Conservation (phyloP, 2,888 invertebrate species). For the Metellina segmentata region DNA sequence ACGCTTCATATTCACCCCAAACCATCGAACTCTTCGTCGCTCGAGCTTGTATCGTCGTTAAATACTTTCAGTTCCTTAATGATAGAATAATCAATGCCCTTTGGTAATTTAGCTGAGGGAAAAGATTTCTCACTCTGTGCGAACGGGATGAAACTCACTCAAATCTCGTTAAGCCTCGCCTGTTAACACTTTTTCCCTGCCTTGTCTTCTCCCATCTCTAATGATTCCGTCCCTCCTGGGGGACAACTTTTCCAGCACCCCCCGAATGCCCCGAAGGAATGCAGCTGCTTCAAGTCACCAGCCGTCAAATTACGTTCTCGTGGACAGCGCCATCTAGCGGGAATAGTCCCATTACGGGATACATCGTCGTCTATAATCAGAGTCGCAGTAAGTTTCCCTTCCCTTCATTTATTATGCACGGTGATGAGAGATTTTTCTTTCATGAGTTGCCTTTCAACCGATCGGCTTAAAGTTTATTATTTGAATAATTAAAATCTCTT, state of each 20-base stretch:
- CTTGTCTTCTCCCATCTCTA: slow-evolving; percentile 69
- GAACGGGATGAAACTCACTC: slow-evolving; percentile 37
- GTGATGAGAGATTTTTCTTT: slow-evolving; percentile 9
- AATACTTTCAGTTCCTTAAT: slow-evolving; percentile 61
- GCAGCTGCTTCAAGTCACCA: slow-evolving; percentile 78
- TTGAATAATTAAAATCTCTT: slow-evolving; percentile 45
- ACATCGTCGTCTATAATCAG: slow-evolving; percentile 80
- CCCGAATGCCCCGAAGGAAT: slow-evolving; percentile 72
- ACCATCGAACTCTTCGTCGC: slow-evolving; percentile 3
- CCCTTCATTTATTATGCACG: slow-evolving; percentile 29
- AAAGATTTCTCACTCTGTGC: background rate
- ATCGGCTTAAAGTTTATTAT: slow-evolving; percentile 7
- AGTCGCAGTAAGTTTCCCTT: slow-evolving; percentile 76
- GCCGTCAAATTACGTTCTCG: slow-evolving; percentile 79
- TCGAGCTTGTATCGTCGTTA: slow-evolving; percentile 37
- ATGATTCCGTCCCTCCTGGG: slow-evolving; percentile 54
- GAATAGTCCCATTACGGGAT: slow-evolving; percentile 80
- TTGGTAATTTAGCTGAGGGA: slow-evolving; percentile 58
- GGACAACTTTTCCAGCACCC: slow-evolving; percentile 71
- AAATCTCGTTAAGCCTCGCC: slow-evolving; percentile 57
- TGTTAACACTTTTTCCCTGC: slow-evolving; percentile 66
- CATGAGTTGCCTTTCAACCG: background rate
- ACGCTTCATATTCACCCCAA: slow-evolving; percentile 8
- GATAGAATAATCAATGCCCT: slow-evolving; percentile 73
- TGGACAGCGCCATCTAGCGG: slow-evolving; percentile 81